phyloP scores from a whole-genome alignment of 2,888 invertebrate species.

The Caenorhabditis plicata region DNA sequence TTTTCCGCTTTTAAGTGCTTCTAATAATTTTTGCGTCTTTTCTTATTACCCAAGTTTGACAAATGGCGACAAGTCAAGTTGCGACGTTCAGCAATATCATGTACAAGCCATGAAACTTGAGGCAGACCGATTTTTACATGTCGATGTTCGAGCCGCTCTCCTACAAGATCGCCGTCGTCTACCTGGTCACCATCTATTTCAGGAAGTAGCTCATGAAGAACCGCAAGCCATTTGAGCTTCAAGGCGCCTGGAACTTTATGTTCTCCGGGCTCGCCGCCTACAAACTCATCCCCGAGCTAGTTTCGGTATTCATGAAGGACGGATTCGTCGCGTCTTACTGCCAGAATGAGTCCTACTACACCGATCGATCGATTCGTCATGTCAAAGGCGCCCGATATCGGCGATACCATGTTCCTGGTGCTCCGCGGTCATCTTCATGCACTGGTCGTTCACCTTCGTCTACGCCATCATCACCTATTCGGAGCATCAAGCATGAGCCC shows the following conservation, averaged over 20 bases:
- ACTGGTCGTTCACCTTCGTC: constrained; percentile 67
- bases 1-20: too few relatives aligned
- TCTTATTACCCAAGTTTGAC: too few relatives aligned
- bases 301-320: constrained; percentile 81
- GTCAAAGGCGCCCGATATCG: constrained; percentile 89
- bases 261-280: constrained; percentile 84
- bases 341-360: constrained; percentile 60
- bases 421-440: constrained; percentile 64
- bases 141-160: constrained; percentile 44
- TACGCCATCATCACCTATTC: constrained; percentile 60
- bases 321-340: constrained; percentile 72
- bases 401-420: constrained; percentile 68
- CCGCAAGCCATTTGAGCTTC: constrained; percentile 80
- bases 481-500: constrained; percentile 62
- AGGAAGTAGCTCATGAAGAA: constrained; percentile 52
- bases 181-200: constrained; percentile 53
- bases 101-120: constrained; percentile 50
- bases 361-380: constrained; percentile 77
- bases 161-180: constrained; percentile 54
- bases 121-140: constrained; percentile 58
- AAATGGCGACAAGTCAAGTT: constrained; percentile 4
- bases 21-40: too few relatives aligned
- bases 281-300: constrained; percentile 87
- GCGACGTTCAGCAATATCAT: constrained; percentile 46
- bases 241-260: constrained; percentile 82